phyloP scores from a whole-genome alignment of 1,140 invertebrate genomes.

The Eubasilissa regina region DNA sequence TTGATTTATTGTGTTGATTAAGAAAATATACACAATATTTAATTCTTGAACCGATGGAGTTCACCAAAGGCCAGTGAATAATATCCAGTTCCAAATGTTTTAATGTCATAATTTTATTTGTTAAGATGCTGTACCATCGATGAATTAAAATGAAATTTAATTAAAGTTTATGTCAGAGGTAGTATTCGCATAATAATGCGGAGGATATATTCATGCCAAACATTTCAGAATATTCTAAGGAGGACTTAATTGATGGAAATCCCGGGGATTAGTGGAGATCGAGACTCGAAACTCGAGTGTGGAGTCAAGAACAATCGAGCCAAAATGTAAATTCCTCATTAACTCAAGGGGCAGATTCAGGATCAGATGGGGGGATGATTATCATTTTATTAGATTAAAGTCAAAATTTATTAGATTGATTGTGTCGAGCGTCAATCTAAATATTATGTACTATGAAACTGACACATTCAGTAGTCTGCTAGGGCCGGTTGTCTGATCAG shows the following conservation, averaged over 20 bases:
- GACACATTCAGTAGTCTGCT: too few species aligned
- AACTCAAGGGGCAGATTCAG: not conserved
- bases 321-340: conserved; percentile 4
- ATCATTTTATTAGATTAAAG: conserved; percentile 15
- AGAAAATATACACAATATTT: too few species aligned
- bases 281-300: not conserved
- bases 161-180: not conserved
- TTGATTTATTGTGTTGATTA: too few species aligned
- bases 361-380: conserved; percentile 9
- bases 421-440: too few species aligned
- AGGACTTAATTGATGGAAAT: conserved; percentile 13
- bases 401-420: conserved; percentile 1
- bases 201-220: conserved; percentile 17
- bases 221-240: conserved; percentile 7
- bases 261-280: not conserved
- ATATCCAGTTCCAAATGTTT: too few species aligned
- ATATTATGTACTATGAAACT: too few species aligned
- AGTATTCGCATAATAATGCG: not conserved
- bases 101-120: too few species aligned
- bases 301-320: not conserved
- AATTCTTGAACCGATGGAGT: too few species aligned
- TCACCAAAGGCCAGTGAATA: too few species aligned
- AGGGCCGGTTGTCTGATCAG: too few species aligned
- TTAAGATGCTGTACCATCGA: too few species aligned
- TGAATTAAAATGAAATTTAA: not conserved